phyloP scores from a whole-genome alignment of 2,888 invertebrate species.

The Rhaphigaster nebulosa region DNA sequence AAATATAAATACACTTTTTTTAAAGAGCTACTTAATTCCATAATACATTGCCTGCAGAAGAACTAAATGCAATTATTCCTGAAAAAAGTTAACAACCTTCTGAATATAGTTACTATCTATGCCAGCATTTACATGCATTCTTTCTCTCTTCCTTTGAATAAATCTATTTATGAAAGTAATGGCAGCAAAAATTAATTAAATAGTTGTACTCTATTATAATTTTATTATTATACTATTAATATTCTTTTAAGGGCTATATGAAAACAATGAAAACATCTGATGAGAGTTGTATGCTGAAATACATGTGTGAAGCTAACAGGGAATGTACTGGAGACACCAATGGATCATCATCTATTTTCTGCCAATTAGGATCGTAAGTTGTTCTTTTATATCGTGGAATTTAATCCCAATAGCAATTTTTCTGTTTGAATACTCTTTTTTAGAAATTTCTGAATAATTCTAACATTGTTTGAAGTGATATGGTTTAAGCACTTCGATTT shows the following conservation, averaged over 20 bases:
- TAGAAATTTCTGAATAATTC: neutral
- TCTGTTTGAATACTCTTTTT: neutral
- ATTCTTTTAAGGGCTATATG: conserved; percentile 78
- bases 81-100: no score
- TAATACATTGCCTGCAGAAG: no score
- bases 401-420: neutral
- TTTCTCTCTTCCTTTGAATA: neutral
- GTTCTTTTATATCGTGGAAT: neutral
- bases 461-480: no score
- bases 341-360: conserved; percentile 83
- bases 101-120: no score
- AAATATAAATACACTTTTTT: no score
- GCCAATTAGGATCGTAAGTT: conserved; percentile 93
- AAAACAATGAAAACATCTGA: conserved; percentile 81
- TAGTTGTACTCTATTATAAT: neutral
- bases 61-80: no score
- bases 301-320: conserved; percentile 89
- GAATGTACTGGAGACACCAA: conserved; percentile 86
- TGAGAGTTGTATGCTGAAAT: conserved; percentile 88
- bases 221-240: neutral
- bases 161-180: neutral
- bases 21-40: no score
- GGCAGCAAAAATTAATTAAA: neutral
- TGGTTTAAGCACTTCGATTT: no score
- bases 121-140: neutral